These are phyloP conservation scores for Muraenolepis orangiensis DNA, from an alignment of 2,797 vertebrate genomes.

Conservation along the genomic window DNA sequence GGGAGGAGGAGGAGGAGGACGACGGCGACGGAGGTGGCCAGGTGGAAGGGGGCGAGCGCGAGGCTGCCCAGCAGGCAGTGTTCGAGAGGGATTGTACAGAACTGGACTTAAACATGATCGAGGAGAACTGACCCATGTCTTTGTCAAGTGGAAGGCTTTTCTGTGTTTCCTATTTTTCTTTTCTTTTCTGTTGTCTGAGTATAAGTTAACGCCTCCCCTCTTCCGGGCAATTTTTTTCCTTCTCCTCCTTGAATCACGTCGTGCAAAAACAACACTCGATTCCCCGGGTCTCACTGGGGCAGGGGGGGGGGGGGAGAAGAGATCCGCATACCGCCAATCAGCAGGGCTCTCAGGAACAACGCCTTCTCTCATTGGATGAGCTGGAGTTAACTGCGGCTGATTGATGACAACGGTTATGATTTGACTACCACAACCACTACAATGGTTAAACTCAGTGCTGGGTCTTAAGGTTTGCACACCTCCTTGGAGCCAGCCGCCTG, in stretches of 20 bases:
- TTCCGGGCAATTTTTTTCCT: not conserved
- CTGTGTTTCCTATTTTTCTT: conserved; percentile 31
- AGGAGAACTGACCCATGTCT: conserved; percentile 81
- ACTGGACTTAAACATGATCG: conserved; percentile 89
- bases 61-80: conserved; percentile 77
- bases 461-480: not conserved
- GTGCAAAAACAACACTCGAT: conserved; percentile 29
- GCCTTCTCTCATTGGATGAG: conserved; percentile 64
- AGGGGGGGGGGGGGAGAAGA: too few species aligned
- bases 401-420: conserved; percentile 66
- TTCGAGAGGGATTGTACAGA: conserved; percentile 92
- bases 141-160: conserved; percentile 60
- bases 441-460: conserved; percentile 16
- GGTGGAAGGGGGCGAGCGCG: conserved; percentile 58
- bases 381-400: conserved; percentile 51
- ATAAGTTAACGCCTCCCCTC: conserved; percentile 26
- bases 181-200: not conserved
- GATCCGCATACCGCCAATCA: conserved; percentile 55
- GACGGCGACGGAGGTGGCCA: conserved; percentile 67
- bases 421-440: conserved; percentile 55
- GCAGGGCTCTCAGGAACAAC: conserved; percentile 79
- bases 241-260: conserved; percentile 41
- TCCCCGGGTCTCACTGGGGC: conserved; percentile 26
- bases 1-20: conserved; percentile 64
- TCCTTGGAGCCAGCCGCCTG: not conserved